A percentile compares a stretch with the other conserved stretches of the same genome.
Conservation (phyloP, 2,113 vertebrate genomes). For the Pseudopipra pipra region DNA sequence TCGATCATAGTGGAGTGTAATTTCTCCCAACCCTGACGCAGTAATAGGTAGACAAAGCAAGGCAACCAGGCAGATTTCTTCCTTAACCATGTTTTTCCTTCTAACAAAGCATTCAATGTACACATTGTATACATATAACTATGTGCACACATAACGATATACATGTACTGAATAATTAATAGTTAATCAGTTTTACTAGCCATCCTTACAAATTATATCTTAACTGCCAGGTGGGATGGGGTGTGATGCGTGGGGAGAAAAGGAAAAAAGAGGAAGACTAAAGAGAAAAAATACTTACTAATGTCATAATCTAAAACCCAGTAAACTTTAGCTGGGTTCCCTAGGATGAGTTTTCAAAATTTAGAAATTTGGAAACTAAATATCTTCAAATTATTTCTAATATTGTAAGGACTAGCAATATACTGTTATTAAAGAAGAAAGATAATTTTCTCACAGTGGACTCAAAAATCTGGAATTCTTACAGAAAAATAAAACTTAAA, state of each 20-base stretch:
- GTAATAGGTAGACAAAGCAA: neutral
- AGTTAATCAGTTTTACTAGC: neutral
- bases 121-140: neutral
- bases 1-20: neutral
- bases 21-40: neutral
- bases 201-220: neutral
- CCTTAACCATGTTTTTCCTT: neutral
- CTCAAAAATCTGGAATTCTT: neutral
- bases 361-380: neutral
- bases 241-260: neutral
- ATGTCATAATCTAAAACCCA: neutral
- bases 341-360: neutral
- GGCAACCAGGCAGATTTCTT: neutral
- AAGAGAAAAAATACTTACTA: neutral
- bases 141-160: neutral
- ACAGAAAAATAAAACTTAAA: neutral
- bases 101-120: neutral
- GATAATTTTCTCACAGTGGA: neutral
- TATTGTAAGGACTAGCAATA: neutral
- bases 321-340: neutral
- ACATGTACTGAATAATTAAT: neutral
- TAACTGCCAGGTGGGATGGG: neutral
- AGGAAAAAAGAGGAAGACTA: neutral
- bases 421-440: neutral
- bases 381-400: neutral